phyloP scores from a whole-genome alignment of 2,113 vertebrate genomes.

The Pycnonotus jocosus region DNA sequence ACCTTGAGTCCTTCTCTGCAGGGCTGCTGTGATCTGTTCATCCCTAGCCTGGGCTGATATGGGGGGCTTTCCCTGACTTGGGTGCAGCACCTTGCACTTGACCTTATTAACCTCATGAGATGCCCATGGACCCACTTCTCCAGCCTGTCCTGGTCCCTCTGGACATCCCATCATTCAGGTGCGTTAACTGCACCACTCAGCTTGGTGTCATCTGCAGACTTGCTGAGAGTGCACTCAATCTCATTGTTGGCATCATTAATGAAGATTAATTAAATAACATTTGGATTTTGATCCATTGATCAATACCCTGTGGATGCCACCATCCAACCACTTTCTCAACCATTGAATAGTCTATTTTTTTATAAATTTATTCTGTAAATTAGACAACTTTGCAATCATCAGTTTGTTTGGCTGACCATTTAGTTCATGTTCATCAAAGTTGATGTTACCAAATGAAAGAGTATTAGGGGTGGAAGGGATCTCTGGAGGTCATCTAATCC shows the following conservation, averaged over 20 bases:
- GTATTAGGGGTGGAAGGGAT: background rate
- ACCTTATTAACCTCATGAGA: background rate
- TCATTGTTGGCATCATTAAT: background rate
- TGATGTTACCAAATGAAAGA: background rate
- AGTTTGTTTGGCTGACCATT: background rate
- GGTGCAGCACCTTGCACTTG: background rate
- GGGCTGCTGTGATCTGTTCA: background rate
- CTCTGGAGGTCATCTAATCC: background rate
- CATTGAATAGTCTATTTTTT: background rate
- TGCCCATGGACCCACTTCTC: background rate
- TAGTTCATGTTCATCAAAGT: background rate
- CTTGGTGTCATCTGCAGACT: background rate
- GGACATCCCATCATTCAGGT: background rate
- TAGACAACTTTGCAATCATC: background rate
- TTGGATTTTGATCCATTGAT: background rate
- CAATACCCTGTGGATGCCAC: background rate
- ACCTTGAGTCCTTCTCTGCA: fast-evolving
- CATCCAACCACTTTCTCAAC: background rate
- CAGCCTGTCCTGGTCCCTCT: background rate
- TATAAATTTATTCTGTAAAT: background rate
- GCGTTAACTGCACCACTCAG: background rate
- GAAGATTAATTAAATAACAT: background rate
- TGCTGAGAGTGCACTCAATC: background rate
- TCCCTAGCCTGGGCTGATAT: background rate
- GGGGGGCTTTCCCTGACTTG: fast-evolving